phyloP scores from a whole-genome alignment of 2,797 vertebrate genomes.

The Parambassis ranga region DNA sequence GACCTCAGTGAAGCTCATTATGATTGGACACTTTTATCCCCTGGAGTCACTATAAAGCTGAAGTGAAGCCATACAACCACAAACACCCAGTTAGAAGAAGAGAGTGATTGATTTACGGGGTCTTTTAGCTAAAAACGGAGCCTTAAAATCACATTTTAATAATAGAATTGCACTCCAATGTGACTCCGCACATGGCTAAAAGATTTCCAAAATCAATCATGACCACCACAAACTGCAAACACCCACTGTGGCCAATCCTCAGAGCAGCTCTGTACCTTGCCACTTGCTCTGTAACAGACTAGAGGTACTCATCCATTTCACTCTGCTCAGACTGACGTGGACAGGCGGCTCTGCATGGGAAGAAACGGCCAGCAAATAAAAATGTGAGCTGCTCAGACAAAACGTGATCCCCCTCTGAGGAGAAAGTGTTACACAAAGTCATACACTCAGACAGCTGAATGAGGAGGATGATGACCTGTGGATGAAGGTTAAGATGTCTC shows the following conservation, averaged over 20 bases:
- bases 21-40: background rate
- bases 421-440: background rate
- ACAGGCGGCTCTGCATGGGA: conserved; percentile 55
- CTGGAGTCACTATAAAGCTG: background rate
- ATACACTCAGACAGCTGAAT: background rate
- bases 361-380: conserved; percentile 38
- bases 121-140: background rate
- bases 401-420: background rate
- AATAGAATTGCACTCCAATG: background rate
- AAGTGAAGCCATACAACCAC: background rate
- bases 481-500: conserved; percentile 1
- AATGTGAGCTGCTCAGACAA: background rate
- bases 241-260: conserved; percentile 26
- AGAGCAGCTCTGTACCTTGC: conserved; percentile 70
- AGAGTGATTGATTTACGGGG: conserved; percentile 33
- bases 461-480: conserved; percentile 13
- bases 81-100: conserved; percentile 5
- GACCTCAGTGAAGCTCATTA: background rate
- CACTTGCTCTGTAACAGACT: conserved; percentile 76
- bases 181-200: background rate
- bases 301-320: conserved; percentile 76
- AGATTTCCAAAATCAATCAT: conserved; percentile 22
- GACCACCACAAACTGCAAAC: conserved; percentile 57
- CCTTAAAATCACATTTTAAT: background rate
- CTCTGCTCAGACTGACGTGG: conserved; percentile 65